Conservation (phyloP, 2,797 vertebrate genomes). For the Propithecus perrieri region DNA sequence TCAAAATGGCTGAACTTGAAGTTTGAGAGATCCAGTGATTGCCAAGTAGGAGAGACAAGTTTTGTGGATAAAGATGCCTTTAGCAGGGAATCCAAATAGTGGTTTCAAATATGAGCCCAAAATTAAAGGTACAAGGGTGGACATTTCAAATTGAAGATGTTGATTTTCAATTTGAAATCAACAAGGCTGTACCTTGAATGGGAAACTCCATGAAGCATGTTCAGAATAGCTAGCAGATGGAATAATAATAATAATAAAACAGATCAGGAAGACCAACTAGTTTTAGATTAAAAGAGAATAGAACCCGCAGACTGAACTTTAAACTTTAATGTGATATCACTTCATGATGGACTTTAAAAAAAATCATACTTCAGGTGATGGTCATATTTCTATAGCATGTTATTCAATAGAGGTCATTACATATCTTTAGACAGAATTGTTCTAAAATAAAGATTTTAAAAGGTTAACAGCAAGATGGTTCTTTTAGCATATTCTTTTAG, state of each 20-base stretch:
- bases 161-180: not conserved
- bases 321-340: not conserved
- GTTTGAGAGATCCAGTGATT: slow-evolving; percentile 4
- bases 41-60: not conserved
- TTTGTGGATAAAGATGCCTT: slow-evolving; percentile 2
- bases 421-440: slow-evolving; percentile 33
- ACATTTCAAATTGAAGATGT: not conserved
- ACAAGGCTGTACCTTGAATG: not conserved
- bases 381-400: not conserved
- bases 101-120: not conserved
- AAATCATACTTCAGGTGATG: slow-evolving; percentile 1
- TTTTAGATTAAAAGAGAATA: not conserved
- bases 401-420: not conserved
- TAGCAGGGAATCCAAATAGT: not conserved
- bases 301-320: not conserved
- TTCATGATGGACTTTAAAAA: not conserved
- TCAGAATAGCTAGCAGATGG: not conserved
- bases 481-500: not conserved
- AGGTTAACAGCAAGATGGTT: not conserved
- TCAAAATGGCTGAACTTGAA: not conserved
- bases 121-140: not conserved
- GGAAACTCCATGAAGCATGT: not conserved
- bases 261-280: not conserved
- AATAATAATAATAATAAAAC: not conserved
- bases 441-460: slow-evolving; percentile 45